phyloP scores from a whole-genome alignment of 2,888 invertebrate species.

The Tipula helvola region DNA sequence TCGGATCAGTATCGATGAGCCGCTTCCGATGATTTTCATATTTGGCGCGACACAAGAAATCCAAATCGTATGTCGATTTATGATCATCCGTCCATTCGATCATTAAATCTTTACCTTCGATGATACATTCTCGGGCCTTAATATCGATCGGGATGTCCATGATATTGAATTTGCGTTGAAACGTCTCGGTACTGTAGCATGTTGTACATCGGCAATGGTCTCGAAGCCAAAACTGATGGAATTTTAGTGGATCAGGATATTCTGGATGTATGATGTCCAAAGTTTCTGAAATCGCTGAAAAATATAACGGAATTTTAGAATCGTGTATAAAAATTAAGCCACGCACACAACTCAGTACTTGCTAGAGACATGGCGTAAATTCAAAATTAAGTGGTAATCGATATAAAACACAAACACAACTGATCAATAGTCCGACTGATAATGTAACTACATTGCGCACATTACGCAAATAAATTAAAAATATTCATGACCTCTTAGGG shows the following conservation, averaged over 20 bases:
- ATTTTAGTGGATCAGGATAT: slow-evolving; percentile 18
- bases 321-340: not conserved
- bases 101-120: slow-evolving; percentile 29
- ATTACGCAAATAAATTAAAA: not conserved
- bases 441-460: not conserved
- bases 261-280: slow-evolving; percentile 16
- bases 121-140: slow-evolving; percentile 26
- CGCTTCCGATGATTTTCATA: not conserved
- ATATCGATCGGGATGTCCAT: slow-evolving; percentile 41
- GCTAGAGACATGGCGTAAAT: not conserved
- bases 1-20: slow-evolving; percentile 16
- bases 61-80: slow-evolving; percentile 37
- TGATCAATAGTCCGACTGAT: not conserved
- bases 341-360: not conserved
- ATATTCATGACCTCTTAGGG: not conserved
- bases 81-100: slow-evolving; percentile 49
- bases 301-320: not conserved
- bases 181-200: slow-evolving; percentile 46
- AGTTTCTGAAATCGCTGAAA: not conserved
- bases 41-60: slow-evolving; percentile 34
- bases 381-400: not conserved
- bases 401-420: not conserved
- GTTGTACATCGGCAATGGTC: slow-evolving; percentile 40
- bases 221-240: slow-evolving; percentile 30
- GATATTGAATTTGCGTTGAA: slow-evolving; percentile 46